Base-by-base conservation (phyloP, 2,113 vertebrate genomes). In the Ammodytes dubius region DNA sequence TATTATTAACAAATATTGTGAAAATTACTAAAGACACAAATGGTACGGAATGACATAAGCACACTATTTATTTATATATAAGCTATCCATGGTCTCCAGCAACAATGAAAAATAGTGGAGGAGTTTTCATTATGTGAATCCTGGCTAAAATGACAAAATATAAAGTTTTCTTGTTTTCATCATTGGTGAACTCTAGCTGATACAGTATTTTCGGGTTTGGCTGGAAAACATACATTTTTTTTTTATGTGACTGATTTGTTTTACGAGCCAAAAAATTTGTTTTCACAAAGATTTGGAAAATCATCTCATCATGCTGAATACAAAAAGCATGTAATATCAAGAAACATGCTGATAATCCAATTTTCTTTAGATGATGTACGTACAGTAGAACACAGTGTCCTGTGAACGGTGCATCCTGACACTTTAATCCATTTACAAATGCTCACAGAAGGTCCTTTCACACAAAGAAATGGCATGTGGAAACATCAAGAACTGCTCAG, bases 401-500 rank as follows among this genome's bases (percentile, higher is more conserved):
- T 64, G 45, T 64, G 59, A 53, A 19, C 45, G 50, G 46, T 66
- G 60, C 52, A 60, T 58, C 7, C n/a, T 50, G 12, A 66, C 3
- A 12, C 4, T 77, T 0, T 70, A 70, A 74, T 73, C 46, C 7
- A 59, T 53, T 70, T 46, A 5, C n/a, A 61, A 39, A 70, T 15
- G 12, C 42, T 40, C 40, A 70, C 66, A 70, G 37, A 69, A 19
- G 59, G 15, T 19, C 64, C 10, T 7, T 63, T 73, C 39, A 68
- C 39, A 68, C 58, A 11, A 39, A 71, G 35, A 65, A 66, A 75
- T 42, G 3, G 0, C 10, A n/a, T 47, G 19, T 47, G 39, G 67
- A 77, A 63, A 42, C 47, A 19, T 74, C 46, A 61, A 42, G 39
- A 63, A 53, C 61, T 10, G 57, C 67, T 63, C 13, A 57, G 70